Evolutionary conservation across 2,113 vertebrate species (phyloP), one percentile per base, ranked within the genome.

Genomic region (Phalacrocorax brasilianus): DNA sequence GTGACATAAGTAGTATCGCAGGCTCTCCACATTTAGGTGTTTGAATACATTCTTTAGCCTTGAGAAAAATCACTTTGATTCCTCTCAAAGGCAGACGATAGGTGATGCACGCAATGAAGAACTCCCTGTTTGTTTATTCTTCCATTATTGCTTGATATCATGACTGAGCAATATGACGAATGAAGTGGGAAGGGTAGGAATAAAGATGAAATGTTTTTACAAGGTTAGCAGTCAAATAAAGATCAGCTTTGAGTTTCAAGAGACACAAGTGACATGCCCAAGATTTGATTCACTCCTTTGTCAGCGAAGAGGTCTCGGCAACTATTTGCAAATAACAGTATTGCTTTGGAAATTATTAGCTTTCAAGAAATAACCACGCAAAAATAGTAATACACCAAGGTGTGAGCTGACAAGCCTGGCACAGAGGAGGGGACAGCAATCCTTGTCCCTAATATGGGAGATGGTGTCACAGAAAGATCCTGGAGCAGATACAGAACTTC

Each of bases 51-150:
- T 82, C 74, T 86, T 72, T 75, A 94, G 59, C 85, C 61, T 74
- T 44, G 38, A 75, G 82, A 78, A 93, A 94, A 86, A 94, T 71
- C 4, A 1, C 70, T 75, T 72, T 66, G 56, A 58, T 74, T 87
- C 50, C 1, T 8, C 85, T 84, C 38, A 72, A 77, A 59, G 70
- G 84, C 68, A 63, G 52, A 78, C 0, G 21, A 84, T 66, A 93
- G 83, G 78, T 83, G 88, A 95, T 88, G 82, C 63, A 70, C 47
- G 68, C 74, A 76, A 74, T 35, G 67, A 89, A 91, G 91, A 79
- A 65, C 58, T 68, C 74, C 28, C n/a, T 38, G 76, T 72, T 94
- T 86, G 82, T 93, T 96, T 96, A 93, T 80, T 66, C 82, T 93
- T 84, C 94, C 71, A 83, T 96, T 89, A 92, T 91, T 84, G 56